Evolutionary conservation across 1,140 invertebrate species (phyloP).

Genomic region (Drosophila athabasca): DNA sequence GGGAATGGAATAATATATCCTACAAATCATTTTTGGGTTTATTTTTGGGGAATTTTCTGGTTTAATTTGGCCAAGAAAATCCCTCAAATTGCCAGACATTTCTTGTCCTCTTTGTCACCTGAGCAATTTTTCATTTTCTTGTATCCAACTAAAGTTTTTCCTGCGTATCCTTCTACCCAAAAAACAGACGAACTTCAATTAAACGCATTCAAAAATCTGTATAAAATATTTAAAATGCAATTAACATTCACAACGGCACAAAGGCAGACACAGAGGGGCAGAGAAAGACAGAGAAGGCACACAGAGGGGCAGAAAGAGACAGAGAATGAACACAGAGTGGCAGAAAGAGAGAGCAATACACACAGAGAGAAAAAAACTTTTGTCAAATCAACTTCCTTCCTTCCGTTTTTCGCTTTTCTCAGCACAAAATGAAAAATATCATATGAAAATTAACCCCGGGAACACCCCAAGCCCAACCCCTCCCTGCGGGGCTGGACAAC

Average conservation of each 20-base stretch:
- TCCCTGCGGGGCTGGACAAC: conserved; percentile 3
- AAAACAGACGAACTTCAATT: too few species aligned
- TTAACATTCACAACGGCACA: conserved; percentile 33
- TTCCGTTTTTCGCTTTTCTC: conserved; percentile 39
- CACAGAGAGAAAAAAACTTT: conserved; percentile 58
- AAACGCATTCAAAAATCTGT: not conserved
- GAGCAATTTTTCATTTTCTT: not conserved
- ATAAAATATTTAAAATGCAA: conserved; percentile 69
- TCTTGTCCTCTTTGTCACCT: not conserved
- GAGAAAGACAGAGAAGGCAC: not conserved
- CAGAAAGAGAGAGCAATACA: not conserved
- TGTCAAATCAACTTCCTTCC: conserved; percentile 80
- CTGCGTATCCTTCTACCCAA: conserved; percentile 17
- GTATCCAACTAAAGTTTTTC: conserved; percentile 36
- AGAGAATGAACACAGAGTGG: too few species aligned
- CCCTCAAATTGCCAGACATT: not conserved
- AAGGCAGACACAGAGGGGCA: not conserved
- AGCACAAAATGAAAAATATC: conserved; percentile 79
- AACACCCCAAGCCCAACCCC: conserved; percentile 37
- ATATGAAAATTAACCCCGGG: conserved; percentile 75
- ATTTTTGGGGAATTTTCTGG: too few species aligned
- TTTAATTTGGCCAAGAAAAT: too few species aligned
- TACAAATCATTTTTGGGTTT: too few species aligned
- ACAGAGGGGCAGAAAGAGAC: not conserved
- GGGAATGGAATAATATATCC: too few species aligned